Evolutionary conservation across 1,140 invertebrate species (phyloP).

Genomic region (Brachionus koreanus): DNA sequence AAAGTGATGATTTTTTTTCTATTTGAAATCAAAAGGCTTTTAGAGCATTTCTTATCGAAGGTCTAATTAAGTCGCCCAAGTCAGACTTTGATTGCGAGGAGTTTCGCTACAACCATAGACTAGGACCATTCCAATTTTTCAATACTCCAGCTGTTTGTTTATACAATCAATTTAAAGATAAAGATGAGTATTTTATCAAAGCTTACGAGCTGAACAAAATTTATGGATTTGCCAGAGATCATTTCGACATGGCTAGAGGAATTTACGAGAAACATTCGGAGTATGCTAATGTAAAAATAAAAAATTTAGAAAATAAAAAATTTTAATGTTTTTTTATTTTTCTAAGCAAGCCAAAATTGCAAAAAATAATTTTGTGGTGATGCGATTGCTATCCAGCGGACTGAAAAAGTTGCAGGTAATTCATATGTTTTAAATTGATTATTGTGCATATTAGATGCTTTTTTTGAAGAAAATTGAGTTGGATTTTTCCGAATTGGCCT

Average conservation of each 20-base stretch:
- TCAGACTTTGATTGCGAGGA: constrained; percentile 86
- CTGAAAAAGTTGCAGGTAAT: constrained; percentile 32
- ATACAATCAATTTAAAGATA: constrained; percentile 71
- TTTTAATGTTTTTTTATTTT: neutral
- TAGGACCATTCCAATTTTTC: constrained; percentile 78
- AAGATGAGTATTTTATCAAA: constrained; percentile 44
- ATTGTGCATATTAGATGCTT: neutral
- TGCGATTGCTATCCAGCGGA: constrained; percentile 26
- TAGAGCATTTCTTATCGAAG: constrained; percentile 60
- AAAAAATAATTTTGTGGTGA: constrained; percentile 38
- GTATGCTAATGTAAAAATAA: neutral
- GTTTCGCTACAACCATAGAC: constrained; percentile 86
- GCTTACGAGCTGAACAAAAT: neutral
- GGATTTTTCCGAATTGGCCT: neutral
- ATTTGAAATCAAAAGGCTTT: neutral
- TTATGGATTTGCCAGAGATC: constrained; percentile 10
- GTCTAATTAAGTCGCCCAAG: constrained; percentile 70
- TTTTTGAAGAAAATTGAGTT: constrained; percentile 11
- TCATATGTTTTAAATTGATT: neutral
- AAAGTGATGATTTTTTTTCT: neutral
- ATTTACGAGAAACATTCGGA: constrained; percentile 39
- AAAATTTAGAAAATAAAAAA: neutral
- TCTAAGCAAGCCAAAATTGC: constrained; percentile 39
- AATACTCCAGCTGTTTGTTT: constrained; percentile 82
- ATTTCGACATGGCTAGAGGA: constrained; percentile 14